These are phyloP conservation scores for Hylaea fasciaria DNA, from an alignment of 2,888 invertebrate genomes.

Conservation along the genomic window DNA sequence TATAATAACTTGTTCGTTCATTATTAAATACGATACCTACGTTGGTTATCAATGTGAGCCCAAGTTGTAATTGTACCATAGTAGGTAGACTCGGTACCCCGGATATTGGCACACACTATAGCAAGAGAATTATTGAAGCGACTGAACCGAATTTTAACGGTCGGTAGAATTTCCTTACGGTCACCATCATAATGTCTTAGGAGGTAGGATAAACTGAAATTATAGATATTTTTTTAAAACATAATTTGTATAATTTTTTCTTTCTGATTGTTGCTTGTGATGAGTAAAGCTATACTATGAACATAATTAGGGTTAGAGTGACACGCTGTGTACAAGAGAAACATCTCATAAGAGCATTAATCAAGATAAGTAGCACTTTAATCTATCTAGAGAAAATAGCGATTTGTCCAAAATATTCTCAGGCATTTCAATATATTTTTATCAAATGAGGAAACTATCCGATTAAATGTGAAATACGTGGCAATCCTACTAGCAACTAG, in stretches of 20 bases:
- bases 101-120: constrained; percentile 11
- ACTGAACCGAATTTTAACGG: constrained; percentile 8
- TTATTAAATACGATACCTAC: neutral
- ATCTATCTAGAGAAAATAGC: too few species aligned
- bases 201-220: neutral
- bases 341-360: too few species aligned
- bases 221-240: neutral
- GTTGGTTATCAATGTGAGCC: neutral
- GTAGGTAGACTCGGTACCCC: neutral
- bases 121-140: constrained; percentile 14
- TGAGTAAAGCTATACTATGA: too few species aligned
- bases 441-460: too few species aligned
- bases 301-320: too few species aligned
- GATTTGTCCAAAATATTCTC: too few species aligned
- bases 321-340: too few species aligned
- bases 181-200: neutral
- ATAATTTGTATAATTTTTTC: neutral
- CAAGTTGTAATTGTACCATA: constrained; percentile 7
- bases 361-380: too few species aligned
- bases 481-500: neutral
- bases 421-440: too few species aligned
- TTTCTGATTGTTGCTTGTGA: too few species aligned
- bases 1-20: neutral
- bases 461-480: neutral
- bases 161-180: neutral